Conservation (phyloP, 2,888 invertebrate genomes). For the Drosophila nigritarsus region DNA sequence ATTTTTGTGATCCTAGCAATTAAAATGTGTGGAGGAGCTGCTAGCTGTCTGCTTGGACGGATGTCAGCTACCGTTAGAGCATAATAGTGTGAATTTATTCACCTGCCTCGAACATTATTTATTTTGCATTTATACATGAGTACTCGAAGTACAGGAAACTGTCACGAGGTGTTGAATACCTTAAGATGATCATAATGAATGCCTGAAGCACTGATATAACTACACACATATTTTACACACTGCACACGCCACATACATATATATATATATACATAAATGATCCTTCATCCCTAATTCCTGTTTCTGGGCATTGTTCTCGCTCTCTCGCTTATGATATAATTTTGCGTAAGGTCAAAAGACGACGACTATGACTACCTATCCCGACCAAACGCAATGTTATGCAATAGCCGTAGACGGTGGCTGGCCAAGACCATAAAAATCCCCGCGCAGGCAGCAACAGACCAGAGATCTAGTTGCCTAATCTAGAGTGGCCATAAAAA, state of each 20-base stretch:
- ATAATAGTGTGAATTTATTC: constrained; percentile 71
- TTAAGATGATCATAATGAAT: constrained; percentile 40
- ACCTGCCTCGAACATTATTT: constrained; percentile 44
- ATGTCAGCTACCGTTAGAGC: constrained; percentile 72
- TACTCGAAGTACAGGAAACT: constrained; percentile 57
- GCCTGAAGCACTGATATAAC: constrained; percentile 16
- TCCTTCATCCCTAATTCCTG: constrained; percentile 34
- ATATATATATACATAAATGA: constrained; percentile 37
- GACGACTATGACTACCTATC: constrained; percentile 19
- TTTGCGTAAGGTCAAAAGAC: constrained; percentile 66
- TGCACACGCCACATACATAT: constrained; percentile 31
- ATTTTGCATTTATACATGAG: constrained; percentile 55
- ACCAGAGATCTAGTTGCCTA: constrained; percentile 43
- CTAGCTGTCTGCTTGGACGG: constrained; percentile 43
- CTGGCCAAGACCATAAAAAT: constrained; percentile 57
- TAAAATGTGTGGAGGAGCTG: constrained; percentile 44
- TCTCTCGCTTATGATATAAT: constrained; percentile 69
- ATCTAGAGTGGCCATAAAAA: constrained; percentile 64
- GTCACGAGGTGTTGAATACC: constrained; percentile 68
- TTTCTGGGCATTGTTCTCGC: constrained; percentile 47
- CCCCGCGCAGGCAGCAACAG: constrained; percentile 23
- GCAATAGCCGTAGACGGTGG: constrained; percentile 58
- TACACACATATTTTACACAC: constrained; percentile 4
- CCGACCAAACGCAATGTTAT: constrained; percentile 72
- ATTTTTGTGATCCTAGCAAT: constrained; percentile 52